phyloP scores from a whole-genome alignment of 1,140 invertebrate genomes.

The Vanessa atalanta region DNA sequence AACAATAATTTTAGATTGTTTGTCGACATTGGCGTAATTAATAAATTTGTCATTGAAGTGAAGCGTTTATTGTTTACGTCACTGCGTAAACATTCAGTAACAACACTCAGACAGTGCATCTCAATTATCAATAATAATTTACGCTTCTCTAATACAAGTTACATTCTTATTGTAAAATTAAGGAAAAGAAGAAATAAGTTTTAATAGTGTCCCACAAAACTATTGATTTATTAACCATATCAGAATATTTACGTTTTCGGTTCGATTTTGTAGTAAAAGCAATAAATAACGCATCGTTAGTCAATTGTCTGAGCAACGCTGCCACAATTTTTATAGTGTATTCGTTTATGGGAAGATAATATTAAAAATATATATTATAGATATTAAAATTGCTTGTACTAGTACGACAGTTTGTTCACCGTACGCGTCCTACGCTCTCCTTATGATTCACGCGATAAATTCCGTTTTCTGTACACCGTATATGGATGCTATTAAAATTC shows the following conservation, averaged over 20 bases:
- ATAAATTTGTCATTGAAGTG: no score
- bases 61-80: no score
- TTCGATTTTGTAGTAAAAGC: constrained; percentile 14
- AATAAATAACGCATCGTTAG: constrained; percentile 11
- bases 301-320: background rate
- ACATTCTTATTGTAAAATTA: background rate
- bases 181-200: background rate
- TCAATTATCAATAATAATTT: no score
- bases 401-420: background rate
- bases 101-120: no score
- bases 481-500: constrained; percentile 64
- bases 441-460: constrained; percentile 60
- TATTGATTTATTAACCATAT: background rate
- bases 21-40: no score
- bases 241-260: background rate
- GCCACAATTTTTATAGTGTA: background rate
- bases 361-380: constrained; percentile 6
- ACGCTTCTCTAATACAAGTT: no score
- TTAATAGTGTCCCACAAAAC: background rate
- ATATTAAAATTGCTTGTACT: constrained; percentile 7
- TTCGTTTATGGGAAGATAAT: background rate
- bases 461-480: constrained; percentile 50
- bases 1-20: no score
- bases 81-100: no score
- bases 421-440: constrained; percentile 48